phyloP scores from a whole-genome alignment of 2,797 vertebrate genomes.

The Darevskia nairensis region DNA sequence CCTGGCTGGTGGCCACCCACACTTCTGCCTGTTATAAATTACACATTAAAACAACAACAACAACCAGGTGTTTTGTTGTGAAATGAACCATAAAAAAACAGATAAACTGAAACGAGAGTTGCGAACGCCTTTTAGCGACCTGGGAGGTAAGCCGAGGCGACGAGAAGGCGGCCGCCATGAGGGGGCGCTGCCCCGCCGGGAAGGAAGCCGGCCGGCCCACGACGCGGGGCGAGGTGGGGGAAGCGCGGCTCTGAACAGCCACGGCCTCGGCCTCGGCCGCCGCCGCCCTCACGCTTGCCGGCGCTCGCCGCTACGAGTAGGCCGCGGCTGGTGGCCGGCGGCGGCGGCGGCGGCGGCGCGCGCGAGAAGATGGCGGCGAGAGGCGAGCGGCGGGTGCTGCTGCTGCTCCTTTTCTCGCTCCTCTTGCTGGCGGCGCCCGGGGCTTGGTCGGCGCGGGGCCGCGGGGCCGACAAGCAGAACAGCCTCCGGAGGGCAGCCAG shows the following conservation, averaged over 20 bases:
- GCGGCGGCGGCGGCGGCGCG: neutral
- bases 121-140: too few species aligned
- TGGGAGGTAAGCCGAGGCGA: too few species aligned
- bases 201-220: neutral
- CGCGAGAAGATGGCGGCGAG: neutral
- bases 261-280: neutral
- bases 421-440: constrained; percentile 74
- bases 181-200: constrained; percentile 55
- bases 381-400: neutral
- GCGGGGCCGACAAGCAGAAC: constrained; percentile 84
- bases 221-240: neutral
- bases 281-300: neutral
- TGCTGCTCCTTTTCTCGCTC: constrained; percentile 6
- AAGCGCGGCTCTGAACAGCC: neutral
- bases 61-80: too few species aligned
- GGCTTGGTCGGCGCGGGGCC: constrained; percentile 82
- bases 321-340: neutral
- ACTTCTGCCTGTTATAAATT: too few species aligned
- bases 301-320: neutral
- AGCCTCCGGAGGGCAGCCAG: constrained; percentile 87
- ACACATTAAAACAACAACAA: too few species aligned
- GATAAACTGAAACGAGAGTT: too few species aligned
- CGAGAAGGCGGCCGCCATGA: constrained; percentile 50
- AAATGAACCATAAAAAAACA: too few species aligned
- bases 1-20: too few species aligned